Conservation (phyloP, 2,888 invertebrate genomes). For the Crematogaster levior region DNA sequence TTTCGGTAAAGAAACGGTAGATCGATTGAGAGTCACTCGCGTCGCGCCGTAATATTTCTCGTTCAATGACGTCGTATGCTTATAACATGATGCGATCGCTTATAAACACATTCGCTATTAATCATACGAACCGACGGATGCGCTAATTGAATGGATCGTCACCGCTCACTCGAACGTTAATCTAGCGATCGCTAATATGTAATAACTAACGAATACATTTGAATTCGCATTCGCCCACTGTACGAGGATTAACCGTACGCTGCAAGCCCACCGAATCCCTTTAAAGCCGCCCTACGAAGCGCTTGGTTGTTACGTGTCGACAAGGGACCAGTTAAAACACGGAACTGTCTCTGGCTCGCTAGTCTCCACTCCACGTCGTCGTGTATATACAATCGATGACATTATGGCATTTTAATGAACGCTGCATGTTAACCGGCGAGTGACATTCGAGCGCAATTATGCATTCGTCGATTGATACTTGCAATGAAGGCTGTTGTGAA, state of each 20-base stretch:
- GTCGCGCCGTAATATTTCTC: conserved; percentile 32
- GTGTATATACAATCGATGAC: conserved; percentile 22
- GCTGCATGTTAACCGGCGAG: conserved; percentile 16
- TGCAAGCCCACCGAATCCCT: conserved; percentile 27
- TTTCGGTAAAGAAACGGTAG: not conserved
- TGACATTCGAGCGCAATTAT: conserved; percentile 41
- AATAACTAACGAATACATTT: conserved; percentile 55
- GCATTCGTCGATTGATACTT: conserved; percentile 17
- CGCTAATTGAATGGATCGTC: conserved; percentile 73
- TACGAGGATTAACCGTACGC: conserved; percentile 37
- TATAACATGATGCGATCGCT: conserved; percentile 49
- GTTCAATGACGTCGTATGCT: not conserved
- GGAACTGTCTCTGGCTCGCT: conserved; percentile 8
- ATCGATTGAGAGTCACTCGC: not conserved
- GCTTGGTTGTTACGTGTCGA: conserved; percentile 32
- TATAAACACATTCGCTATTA: conserved; percentile 69
- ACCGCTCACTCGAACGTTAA: conserved; percentile 62
- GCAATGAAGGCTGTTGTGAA: conserved; percentile 13
- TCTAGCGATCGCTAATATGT: conserved; percentile 53
- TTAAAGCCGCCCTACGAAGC: conserved; percentile 47
- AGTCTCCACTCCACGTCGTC: not conserved
- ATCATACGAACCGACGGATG: conserved; percentile 61
- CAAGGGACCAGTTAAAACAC: conserved; percentile 36
- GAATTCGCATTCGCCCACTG: conserved; percentile 43
- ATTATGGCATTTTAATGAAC: conserved; percentile 56